Conservation (phyloP, 2,888 invertebrate species). For the Matsumyia berberina region DNA sequence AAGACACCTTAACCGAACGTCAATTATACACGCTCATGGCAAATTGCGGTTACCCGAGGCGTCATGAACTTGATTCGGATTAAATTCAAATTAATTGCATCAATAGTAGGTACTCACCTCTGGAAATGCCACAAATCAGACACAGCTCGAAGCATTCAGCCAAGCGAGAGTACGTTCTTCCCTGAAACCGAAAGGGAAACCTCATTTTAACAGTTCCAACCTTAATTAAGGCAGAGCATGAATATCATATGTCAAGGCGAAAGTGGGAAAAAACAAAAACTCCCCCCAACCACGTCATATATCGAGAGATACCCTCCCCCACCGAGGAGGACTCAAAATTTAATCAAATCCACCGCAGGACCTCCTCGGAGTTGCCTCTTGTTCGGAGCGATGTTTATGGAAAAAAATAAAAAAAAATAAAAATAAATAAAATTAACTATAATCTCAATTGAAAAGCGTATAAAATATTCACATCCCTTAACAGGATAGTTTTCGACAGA, state of each 20-base stretch:
- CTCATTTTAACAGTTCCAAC: constrained; percentile 44
- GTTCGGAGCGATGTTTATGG: constrained; percentile 37
- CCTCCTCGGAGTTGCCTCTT: constrained; percentile 17
- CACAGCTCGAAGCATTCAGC: neutral
- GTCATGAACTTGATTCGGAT: constrained; percentile 38
- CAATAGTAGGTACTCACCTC: constrained; percentile 16
- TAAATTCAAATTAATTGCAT: constrained; percentile 39
- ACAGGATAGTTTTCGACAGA: constrained; percentile 49
- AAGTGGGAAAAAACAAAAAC: neutral
- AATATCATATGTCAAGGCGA: constrained; percentile 18
- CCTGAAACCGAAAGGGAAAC: constrained; percentile 30
- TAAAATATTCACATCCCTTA: constrained; percentile 70
- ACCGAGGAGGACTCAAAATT: constrained; percentile 31
- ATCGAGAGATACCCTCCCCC: neutral
- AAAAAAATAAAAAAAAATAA: no score
- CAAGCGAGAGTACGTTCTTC: neutral
- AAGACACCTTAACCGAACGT: constrained; percentile 20
- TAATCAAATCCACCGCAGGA: constrained; percentile 72
- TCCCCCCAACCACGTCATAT: neutral
- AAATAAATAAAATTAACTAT: constrained; percentile 65
- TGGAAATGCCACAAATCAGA: constrained; percentile 29
- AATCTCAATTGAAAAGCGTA: constrained; percentile 66
- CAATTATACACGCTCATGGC: constrained; percentile 12
- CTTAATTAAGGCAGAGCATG: constrained; percentile 52
- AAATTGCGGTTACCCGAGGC: constrained; percentile 15